Conservation (phyloP, 2,888 invertebrate genomes). For the Bellardia pandia region DNA sequence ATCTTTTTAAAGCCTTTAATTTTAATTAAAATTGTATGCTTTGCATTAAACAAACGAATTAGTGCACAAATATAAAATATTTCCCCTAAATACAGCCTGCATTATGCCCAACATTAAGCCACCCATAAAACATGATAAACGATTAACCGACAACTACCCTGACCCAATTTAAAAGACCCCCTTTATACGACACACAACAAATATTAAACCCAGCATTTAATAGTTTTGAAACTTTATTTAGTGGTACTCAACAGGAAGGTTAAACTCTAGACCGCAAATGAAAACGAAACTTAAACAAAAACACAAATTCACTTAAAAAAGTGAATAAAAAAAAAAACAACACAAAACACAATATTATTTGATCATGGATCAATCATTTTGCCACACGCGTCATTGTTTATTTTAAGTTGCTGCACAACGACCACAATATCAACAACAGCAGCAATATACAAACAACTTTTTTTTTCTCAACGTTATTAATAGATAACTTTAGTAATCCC, state of each 20-base stretch:
- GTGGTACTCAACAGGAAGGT: constrained; percentile 45
- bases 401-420: constrained; percentile 22
- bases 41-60: too few relatives aligned
- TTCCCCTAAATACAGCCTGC: too few relatives aligned
- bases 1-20: too few relatives aligned
- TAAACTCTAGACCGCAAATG: constrained; percentile 36
- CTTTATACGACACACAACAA: background rate
- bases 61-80: too few relatives aligned
- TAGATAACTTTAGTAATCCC: constrained; percentile 2
- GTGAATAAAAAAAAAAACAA: background rate
- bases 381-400: constrained; percentile 57
- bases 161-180: constrained; percentile 41
- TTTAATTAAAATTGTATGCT: too few relatives aligned
- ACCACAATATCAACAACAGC: background rate
- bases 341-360: constrained; percentile 21
- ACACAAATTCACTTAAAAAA: background rate
- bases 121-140: background rate
- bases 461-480: constrained; percentile 1
- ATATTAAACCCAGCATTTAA: background rate
- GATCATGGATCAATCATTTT: constrained; percentile 61
- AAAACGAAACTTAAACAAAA: constrained; percentile 9
- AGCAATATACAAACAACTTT: background rate
- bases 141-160: constrained; percentile 12
- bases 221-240: constrained; percentile 11
- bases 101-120: background rate